phyloP scores from a whole-genome alignment of 2,888 invertebrate species.

The Cyaniris semiargus region DNA sequence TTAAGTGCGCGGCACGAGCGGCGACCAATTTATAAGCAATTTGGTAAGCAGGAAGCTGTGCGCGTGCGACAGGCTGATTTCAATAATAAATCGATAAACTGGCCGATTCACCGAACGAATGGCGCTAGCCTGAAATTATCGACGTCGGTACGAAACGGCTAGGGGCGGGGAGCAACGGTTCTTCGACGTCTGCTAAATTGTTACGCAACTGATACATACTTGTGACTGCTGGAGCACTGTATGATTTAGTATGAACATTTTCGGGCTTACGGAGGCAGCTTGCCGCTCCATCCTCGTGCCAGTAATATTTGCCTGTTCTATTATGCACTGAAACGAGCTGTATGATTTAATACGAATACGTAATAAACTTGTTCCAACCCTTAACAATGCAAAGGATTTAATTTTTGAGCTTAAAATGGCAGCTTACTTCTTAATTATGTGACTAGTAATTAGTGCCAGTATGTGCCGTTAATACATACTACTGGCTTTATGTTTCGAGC shows the following conservation, averaged over 20 bases:
- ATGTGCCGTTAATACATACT: too few relatives aligned
- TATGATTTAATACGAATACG: background rate
- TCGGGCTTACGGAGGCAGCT: too few relatives aligned
- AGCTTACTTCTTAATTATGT: background rate
- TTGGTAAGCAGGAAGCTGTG: slow-evolving; percentile 66
- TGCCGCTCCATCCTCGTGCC: too few relatives aligned
- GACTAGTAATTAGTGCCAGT: background rate
- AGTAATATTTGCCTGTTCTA: too few relatives aligned
- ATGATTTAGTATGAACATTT: background rate
- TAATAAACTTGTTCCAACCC: background rate
- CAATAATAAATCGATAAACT: slow-evolving; percentile 75
- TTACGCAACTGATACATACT: slow-evolving; percentile 56
- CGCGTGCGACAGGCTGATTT: slow-evolving; percentile 71
- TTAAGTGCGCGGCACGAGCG: slow-evolving; percentile 67
- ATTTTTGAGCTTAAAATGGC: background rate
- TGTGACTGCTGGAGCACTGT: background rate
- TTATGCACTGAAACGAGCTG: background rate
- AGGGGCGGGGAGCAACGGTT: slow-evolving; percentile 72
- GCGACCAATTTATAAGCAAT: slow-evolving; percentile 74
- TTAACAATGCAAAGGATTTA: background rate
- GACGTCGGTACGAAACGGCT: slow-evolving; percentile 63
- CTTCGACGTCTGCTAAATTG: slow-evolving; percentile 57
- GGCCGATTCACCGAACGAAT: slow-evolving; percentile 57
- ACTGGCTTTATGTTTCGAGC: background rate
- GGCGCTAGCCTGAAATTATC: slow-evolving; percentile 71